Base-by-base conservation (phyloP, 92 coral and sea anemone genomes). In the Virgularia gustaviana region DNA sequence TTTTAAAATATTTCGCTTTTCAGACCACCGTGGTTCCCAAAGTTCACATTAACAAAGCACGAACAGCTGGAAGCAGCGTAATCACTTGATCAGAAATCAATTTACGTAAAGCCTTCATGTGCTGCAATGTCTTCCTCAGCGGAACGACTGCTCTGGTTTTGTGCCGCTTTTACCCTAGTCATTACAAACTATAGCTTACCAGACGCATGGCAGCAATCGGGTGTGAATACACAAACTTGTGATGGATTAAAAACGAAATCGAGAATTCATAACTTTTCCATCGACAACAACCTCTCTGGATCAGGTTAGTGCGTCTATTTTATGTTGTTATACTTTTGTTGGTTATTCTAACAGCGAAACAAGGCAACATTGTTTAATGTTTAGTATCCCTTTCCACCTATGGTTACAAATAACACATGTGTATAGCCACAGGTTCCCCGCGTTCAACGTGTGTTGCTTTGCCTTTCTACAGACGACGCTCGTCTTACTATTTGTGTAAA, bases 91-190 rank as follows among this genome's bases (percentile, higher is more conserved):
- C 33, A 9, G 18, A 23, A 66, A 12, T 43, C 36, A 43, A 32
- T 68, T 43, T 55, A 68, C 51, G 61, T 68, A 47, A 68, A 49
- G n/a, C n/a, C n/a, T n/a, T n/a, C n/a, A n/a, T n/a, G 51, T n/a
- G 27, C n/a, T n/a, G n/a, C 34, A 30, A 11, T 49, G 43, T 35
- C 10, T 68, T 44, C 43, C 30, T 47, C 54, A 39, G 61, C 57
- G 6, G 32, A 49, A 9, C 33, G 3, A 33, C 5, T 68, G n/a
- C n/a, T 68, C 2, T 51, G 49, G 72, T 33, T n/a, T 35, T 65
- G 31, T 68, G 30, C 45, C 23, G 53, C 51, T 55, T 49, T 51
- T 35, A 49, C 61, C 28, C 35, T 49, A 49, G 39, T 24, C 31
- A 53, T 68, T 35, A 49, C 45, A 25, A 55, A 23, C 30, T 49